Percentiles rank a stretch among this genome's conserved stretches.
Evolutionary conservation across 2,797 vertebrate genomes (phyloP).

Genomic region (Periophthalmus magnuspinnatus): DNA sequence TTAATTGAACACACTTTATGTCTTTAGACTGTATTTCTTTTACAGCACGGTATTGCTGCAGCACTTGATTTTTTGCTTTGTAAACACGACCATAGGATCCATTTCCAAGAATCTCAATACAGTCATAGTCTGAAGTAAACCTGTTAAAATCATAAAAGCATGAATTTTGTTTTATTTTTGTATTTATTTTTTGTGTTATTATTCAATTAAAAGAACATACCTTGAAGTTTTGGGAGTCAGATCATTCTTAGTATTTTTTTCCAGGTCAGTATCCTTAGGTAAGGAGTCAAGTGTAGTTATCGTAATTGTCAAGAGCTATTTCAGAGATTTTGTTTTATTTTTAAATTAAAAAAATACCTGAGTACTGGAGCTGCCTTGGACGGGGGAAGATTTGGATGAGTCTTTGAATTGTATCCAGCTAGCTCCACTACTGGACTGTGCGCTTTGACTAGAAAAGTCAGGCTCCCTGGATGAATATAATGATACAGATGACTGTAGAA

Average conservation of each 20-base stretch:
- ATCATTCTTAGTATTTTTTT: background rate
- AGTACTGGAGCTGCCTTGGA: constrained; percentile 24
- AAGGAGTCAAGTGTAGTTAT: background rate
- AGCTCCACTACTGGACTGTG: background rate
- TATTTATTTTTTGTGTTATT: no score
- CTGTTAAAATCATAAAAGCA: constrained; percentile 36
- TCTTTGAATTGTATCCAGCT: constrained; percentile 13
- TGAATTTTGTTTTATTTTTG: background rate
- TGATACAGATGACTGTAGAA: background rate
- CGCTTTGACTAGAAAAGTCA: background rate
- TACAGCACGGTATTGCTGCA: constrained; percentile 52
- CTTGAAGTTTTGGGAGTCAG: background rate
- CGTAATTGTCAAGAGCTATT: no score
- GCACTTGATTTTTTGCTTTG: constrained; percentile 52
- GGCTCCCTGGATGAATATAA: constrained; percentile 19
- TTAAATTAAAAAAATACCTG: constrained; percentile 2
- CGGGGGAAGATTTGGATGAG: background rate
- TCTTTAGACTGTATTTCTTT: constrained; percentile 59
- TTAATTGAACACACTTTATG: constrained; percentile 34
- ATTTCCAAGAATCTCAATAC: constrained; percentile 34
- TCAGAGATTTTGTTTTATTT: no score
- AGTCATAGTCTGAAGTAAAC: constrained; percentile 55
- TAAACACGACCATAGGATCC: constrained; percentile 70
- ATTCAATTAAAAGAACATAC: background rate
- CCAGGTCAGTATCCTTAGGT: background rate